Base-by-base conservation (phyloP, 2,797 vertebrate species). In the Crocidura indochinensis region DNA sequence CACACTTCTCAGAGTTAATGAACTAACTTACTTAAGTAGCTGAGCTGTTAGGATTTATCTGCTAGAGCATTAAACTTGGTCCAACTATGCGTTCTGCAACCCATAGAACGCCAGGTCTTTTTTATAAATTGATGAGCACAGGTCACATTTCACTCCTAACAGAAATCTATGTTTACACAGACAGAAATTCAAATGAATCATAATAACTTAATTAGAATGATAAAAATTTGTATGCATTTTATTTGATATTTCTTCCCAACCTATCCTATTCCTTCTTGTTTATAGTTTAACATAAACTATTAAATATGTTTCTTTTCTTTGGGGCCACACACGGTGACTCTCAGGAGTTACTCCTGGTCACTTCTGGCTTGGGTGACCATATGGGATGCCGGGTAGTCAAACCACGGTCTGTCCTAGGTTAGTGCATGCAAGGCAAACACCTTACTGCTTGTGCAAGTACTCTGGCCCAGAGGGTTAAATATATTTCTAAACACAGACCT, bases 11-110 rank as follows among this genome's bases (percentile, higher is more conserved):
- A 60, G 44, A 65, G 24, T 77, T 72, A 84, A 84, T 68, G 29
- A 73, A 91, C 14, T 56, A 56, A 72, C 12, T 75, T 75, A 91
- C 49, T 51, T 2, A 84, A 67, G 26, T 75, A 0, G 2, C 15
- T 44, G 69, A 69, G 10, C 47, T 53, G 44, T 83, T 77, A 72
- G 15, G 6, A 65, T 80, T 67, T 62, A 79, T 88, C 29, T 83
- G 8, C 65, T 47, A 49, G 2, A 69, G 22, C 17, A 80, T 27
- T 65, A 38, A 49, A 27, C 17, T 73, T n/a, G 20, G 15, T 77
- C 75, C 79, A 87, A 89, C 29, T 65, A 77, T n/a, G n/a, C n/a
- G 62, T 77, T 68, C 15, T 64, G 47, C 69, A 31, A 53, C 27
- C 14, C n/a, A 83, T 1, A 10, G 64, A 65, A 2, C 10, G n/a